phyloP scores from a whole-genome alignment of 2,113 vertebrate species.

The Lucifuga dentata region DNA sequence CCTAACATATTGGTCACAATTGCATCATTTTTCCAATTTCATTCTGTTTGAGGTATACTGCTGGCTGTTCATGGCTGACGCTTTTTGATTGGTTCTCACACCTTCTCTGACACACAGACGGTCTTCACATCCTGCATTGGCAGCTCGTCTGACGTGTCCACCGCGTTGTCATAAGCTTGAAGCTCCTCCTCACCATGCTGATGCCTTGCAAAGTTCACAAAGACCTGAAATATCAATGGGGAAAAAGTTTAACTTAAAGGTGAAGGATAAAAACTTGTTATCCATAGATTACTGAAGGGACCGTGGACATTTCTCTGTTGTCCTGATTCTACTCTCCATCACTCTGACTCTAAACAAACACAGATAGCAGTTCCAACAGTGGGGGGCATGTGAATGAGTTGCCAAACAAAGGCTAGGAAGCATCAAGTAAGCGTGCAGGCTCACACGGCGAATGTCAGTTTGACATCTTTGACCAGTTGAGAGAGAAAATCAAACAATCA shows the following conservation, averaged over 20 bases:
- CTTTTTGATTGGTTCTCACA: neutral
- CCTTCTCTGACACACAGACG: neutral
- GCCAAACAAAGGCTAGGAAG: slow-evolving; percentile 48
- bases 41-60: neutral
- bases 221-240: slow-evolving; percentile 69
- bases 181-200: slow-evolving; percentile 61
- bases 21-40: neutral
- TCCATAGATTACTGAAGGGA: slow-evolving; percentile 3
- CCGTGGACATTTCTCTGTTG: slow-evolving; percentile 21
- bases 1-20: too few relatives aligned
- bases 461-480: slow-evolving; percentile 70
- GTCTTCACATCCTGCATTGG: slow-evolving; percentile 17
- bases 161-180: slow-evolving; percentile 48
- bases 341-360: slow-evolving; percentile 50
- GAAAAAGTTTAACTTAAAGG: slow-evolving; percentile 11
- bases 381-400: slow-evolving; percentile 58
- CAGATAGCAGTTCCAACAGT: slow-evolving; percentile 16
- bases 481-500: slow-evolving; percentile 68
- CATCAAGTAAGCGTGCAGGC: slow-evolving; percentile 49
- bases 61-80: neutral
- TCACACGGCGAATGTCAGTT: slow-evolving; percentile 65
- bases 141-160: slow-evolving; percentile 73
- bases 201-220: slow-evolving; percentile 80
- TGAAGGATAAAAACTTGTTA: slow-evolving; percentile 4
- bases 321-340: slow-evolving; percentile 6